Evolutionary conservation across 1,140 invertebrate genomes (phyloP), one percentile per base, ranked within the genome.

Genomic region (Trichogramma pretiosum): DNA sequence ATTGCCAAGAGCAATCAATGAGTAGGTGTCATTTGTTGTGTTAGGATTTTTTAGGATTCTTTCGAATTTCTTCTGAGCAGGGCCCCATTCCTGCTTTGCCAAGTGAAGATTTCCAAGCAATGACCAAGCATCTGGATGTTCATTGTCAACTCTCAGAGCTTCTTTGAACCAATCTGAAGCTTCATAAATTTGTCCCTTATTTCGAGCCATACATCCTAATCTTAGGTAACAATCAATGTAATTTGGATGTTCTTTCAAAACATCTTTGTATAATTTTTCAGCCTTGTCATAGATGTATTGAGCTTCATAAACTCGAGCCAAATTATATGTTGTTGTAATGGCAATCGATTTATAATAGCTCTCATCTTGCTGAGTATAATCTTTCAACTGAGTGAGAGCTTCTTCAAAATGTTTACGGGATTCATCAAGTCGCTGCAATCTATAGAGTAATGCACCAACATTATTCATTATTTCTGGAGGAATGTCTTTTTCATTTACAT

Each of bases 121-220:
- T 0, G 93, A 95, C 93, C 94, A 96, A 0, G 94, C 93, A 74
- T 98, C 94, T 0, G 94, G 92, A 77, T 98, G 93, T 59, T 96
- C 92, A 65, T 91, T 91, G 54, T 97, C 96, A 36, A 89, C 80
- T 58, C 91, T 83, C 11, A 99, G 67, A 1, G 93, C 94, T 72
- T 99, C 94, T 71, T 99, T 99, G 66, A 98, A 99, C 89, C 93
- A 98, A 84, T 98, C 91, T 2, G 94, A 98, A 0, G 96, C 95
- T 62, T 98, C 93, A 61, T 98, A 98, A 63, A 98, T 98, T 58
- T 99, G 90, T 50, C 96, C 95, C 60, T 93, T 87, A 63, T 99
- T 94, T 56, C 95, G 75, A 0, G 93, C 92, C 90, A 99, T 98
- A 61, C 96, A 99, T 1, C 96, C 97, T 21, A 99, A 73, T 48